Conservation (phyloP, 2,113 vertebrate genomes). For the Dascyllus trimaculatus region DNA sequence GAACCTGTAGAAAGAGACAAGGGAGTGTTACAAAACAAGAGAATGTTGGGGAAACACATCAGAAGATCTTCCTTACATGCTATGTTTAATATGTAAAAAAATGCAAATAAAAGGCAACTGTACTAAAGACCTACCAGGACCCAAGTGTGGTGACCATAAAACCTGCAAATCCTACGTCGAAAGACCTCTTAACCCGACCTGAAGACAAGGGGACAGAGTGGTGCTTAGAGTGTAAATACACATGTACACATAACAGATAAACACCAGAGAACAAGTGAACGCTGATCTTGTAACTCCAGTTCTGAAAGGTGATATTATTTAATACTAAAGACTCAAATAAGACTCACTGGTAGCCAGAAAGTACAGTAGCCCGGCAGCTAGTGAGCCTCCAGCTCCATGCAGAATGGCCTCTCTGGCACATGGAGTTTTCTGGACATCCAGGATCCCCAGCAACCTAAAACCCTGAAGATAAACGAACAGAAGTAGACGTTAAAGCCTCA, state of each 20-base stretch:
- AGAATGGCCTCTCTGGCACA: conserved; percentile 71
- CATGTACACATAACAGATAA: too few species aligned
- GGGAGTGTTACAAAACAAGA: neutral
- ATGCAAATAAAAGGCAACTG: too few species aligned
- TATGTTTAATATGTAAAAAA: too few species aligned
- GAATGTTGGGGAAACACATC: too few species aligned
- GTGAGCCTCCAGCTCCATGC: conserved; percentile 60
- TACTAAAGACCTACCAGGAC: conserved; percentile 67
- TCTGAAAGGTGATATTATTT: too few species aligned
- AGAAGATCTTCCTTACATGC: too few species aligned
- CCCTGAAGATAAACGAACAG: conserved; percentile 38
- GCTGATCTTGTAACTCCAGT: too few species aligned
- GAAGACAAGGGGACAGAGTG: conserved; percentile 5
- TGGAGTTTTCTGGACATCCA: conserved; percentile 63
- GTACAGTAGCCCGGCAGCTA: conserved; percentile 57
- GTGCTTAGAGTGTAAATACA: neutral
- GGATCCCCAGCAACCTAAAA: conserved; percentile 61
- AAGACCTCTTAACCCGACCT: conserved; percentile 79
- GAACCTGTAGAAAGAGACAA: conserved; percentile 34
- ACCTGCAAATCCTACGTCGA: conserved; percentile 73
- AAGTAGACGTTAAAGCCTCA: too few species aligned
- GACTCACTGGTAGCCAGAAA: conserved; percentile 76
- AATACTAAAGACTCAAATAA: neutral
- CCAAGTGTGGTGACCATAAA: conserved; percentile 74
- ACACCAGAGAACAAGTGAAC: too few species aligned